Conservation (phyloP, 1,140 invertebrate genomes). For the Cydia strobilella region DNA sequence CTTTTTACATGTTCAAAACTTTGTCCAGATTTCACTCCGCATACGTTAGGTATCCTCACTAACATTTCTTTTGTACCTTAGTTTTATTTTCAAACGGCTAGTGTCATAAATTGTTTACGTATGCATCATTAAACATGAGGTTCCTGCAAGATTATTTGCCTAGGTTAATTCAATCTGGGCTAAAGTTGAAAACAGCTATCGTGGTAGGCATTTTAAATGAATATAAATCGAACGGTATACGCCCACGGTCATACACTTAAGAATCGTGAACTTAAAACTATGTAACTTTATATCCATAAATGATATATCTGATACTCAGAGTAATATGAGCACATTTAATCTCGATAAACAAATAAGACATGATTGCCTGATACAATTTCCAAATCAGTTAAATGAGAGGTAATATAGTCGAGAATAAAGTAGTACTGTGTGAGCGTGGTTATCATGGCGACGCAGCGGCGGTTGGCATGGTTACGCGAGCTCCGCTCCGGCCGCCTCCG, state of each 20-base stretch:
- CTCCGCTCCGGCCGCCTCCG: slow-evolving; percentile 51
- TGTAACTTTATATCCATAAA: slow-evolving; percentile 23
- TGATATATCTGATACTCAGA: not conserved
- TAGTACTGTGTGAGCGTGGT: slow-evolving; percentile 49
- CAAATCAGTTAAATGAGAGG: not conserved
- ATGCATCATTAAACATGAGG: not conserved
- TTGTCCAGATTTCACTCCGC: too few species aligned
- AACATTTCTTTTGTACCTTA: not conserved
- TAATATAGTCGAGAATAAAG: slow-evolving; percentile 33
- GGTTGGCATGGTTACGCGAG: slow-evolving; percentile 61
- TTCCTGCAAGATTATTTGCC: not conserved
- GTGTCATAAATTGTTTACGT: not conserved
- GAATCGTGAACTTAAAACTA: slow-evolving; percentile 22
- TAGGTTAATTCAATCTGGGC: not conserved
- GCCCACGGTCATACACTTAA: not conserved
- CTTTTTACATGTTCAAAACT: too few species aligned
- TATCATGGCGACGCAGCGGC: slow-evolving; percentile 61
- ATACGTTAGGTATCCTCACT: not conserved
- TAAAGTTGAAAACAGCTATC: not conserved
- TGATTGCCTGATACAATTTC: slow-evolving; percentile 9
- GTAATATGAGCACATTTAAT: slow-evolving; percentile 11
- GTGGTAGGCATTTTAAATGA: not conserved
- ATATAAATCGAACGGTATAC: not conserved
- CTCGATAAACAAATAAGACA: slow-evolving; percentile 17
- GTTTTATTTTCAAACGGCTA: not conserved